Base-by-base conservation (phyloP, 2,888 invertebrate genomes). In the Lapara coniferarum region DNA sequence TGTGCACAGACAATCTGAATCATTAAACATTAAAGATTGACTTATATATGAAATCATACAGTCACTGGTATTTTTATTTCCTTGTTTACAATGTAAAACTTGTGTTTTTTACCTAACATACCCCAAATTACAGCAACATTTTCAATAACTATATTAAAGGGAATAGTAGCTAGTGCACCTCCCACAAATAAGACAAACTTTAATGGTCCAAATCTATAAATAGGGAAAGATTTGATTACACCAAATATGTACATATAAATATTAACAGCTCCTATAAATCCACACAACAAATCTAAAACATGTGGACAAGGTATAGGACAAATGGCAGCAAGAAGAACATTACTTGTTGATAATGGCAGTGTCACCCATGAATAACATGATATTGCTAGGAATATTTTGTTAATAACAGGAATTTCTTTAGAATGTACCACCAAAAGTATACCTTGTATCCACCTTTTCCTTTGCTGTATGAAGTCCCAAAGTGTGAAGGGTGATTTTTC, bases 201-300 rank as follows among this genome's bases (percentile, higher is more conserved):
- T 56, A 96, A 83, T 72, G 97, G 90, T 13, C 98, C 98, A 86
- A 97, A 97, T 81, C 98, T 96, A 88, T 97, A 96, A 52, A 98
- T 93, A 30, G 98, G 97, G 86, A 99, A 99, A 69, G 98, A 98
- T 89, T 98, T 99, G 68, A 98, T 95, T n/a, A 98, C 98, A 74
- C 99, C 99, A 90, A 98, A 99, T 73, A 99, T 96, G 88, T 99
- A 99, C 98, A 99, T 99, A 89, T 99, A 99, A 84, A 98, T 97
- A 89, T 97, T 98, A 71, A 98, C 97, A 72, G 98, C 98, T 74
- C 97, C 98, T 80, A 98, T 97, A 85, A 98, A 98, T 70, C 97
- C 97, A 90, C 98, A 98, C 46, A 97, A 85, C 79, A 98, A 96
- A 87, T 99, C 98, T 83, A 99, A 95, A 63, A 96, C 75, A 71